phyloP scores from a whole-genome alignment of 2,888 invertebrate species.

The Micoletzkya japonica region DNA sequence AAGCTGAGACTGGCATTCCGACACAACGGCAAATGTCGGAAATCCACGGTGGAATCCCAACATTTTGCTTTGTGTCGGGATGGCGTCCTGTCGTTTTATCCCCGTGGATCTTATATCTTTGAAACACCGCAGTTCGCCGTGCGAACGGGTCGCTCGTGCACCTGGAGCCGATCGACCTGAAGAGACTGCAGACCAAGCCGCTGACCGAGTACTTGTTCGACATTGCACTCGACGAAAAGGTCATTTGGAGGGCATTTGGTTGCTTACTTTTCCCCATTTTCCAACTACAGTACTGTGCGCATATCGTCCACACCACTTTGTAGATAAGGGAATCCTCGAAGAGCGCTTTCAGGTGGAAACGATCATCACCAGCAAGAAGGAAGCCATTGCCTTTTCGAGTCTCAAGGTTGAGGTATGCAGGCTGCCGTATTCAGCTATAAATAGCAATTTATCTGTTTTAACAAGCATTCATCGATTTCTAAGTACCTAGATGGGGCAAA shows the following conservation, averaged over 20 bases:
- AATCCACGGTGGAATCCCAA: too few species aligned
- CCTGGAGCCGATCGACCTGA: conserved; percentile 60
- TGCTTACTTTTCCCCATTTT: background rate
- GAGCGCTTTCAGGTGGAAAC: conserved; percentile 38
- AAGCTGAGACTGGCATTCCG: too few species aligned
- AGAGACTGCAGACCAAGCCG: conserved; percentile 60
- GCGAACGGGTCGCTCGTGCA: conserved; percentile 43
- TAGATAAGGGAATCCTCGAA: conserved; percentile 34
- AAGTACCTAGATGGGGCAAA: background rate
- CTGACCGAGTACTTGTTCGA: conserved; percentile 58
- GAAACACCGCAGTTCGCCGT: conserved; percentile 23
- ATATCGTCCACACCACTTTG: conserved; percentile 17
- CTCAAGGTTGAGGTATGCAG: conserved; percentile 15
- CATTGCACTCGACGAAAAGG: conserved; percentile 59
- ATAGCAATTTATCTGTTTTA: background rate
- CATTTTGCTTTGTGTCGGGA: too few species aligned
- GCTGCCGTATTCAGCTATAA: too few species aligned
- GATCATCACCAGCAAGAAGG: conserved; percentile 27
- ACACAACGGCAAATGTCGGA: too few species aligned
- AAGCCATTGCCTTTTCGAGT: background rate
- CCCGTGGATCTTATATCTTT: too few species aligned
- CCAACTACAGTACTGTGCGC: background rate
- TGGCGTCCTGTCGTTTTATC: too few species aligned
- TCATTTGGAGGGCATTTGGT: conserved; percentile 11
- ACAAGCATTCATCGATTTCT: background rate